phyloP scores from a whole-genome alignment of 2,888 invertebrate species.

The Cantharis nigra region DNA sequence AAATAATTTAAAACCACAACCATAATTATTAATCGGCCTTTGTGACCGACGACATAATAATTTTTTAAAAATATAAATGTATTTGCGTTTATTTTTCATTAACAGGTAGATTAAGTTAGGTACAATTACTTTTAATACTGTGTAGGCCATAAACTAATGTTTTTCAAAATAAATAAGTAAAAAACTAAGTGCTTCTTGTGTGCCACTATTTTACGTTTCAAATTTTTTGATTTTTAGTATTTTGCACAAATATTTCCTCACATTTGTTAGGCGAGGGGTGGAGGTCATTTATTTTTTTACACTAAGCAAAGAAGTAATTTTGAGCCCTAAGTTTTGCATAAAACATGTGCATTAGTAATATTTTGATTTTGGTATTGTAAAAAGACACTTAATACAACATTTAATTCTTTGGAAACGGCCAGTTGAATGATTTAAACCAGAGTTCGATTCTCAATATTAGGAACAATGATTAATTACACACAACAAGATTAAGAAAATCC shows the following conservation, averaged over 20 bases:
- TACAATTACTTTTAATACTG: slow-evolving; percentile 38
- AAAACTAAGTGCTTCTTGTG: not conserved
- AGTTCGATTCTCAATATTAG: not conserved
- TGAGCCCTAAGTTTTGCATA: not conserved
- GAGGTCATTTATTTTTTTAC: not conserved
- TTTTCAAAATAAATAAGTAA: slow-evolving; percentile 32
- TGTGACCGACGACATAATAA: slow-evolving; percentile 34
- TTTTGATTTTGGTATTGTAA: not conserved
- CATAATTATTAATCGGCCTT: slow-evolving; percentile 23
- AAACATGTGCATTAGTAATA: not conserved
- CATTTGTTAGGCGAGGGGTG: not conserved
- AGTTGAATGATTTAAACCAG: not conserved
- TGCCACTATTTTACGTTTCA: not conserved
- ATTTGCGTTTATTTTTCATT: slow-evolving; percentile 30
- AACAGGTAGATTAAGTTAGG: slow-evolving; percentile 32
- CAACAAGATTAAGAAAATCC: not conserved
- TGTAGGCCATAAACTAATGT: slow-evolving; percentile 36
- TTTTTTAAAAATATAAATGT: slow-evolving; percentile 36
- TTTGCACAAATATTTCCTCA: not conserved
- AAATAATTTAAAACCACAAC: slow-evolving; percentile 27
- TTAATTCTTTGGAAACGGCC: not conserved
- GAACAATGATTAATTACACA: not conserved
- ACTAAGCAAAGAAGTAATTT: not conserved
- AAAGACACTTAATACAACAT: not conserved
- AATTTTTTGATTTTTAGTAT: not conserved